Evolutionary conservation across 2,888 invertebrate species (phyloP).

Genomic region (Trachelus troglodyta): DNA sequence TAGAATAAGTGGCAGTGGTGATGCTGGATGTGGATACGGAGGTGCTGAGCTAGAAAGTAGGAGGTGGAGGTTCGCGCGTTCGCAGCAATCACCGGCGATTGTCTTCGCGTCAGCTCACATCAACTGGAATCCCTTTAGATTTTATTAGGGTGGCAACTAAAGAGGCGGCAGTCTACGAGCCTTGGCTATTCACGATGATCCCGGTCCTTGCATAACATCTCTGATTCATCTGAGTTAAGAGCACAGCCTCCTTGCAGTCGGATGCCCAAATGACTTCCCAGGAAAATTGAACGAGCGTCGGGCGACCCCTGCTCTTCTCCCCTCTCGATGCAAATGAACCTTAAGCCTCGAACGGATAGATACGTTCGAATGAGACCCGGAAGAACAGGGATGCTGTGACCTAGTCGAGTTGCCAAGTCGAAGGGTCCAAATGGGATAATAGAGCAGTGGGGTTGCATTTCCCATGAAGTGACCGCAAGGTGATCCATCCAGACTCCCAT

Average conservation of each 20-base stretch:
- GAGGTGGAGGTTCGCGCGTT: constrained; percentile 35
- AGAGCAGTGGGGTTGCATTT: constrained; percentile 52
- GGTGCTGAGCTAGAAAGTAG: constrained; percentile 4
- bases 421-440: constrained; percentile 27
- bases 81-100: constrained; percentile 56
- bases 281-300: constrained; percentile 5
- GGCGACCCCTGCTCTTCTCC: no score
- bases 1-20: no score
- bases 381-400: neutral
- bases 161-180: no score
- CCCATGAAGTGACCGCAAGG: constrained; percentile 62
- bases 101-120: constrained; percentile 52
- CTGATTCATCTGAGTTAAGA: no score
- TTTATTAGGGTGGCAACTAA: constrained; percentile 42
- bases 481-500: constrained; percentile 58
- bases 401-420: constrained; percentile 11
- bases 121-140: constrained; percentile 45
- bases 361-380: no score
- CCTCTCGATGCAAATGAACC: no score
- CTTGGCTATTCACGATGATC: no score
- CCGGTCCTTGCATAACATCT: no score
- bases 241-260: no score
- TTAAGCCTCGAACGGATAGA: no score
- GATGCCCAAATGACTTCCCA: no score
- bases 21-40: no score